These are phyloP conservation scores for Astreopora myriophthalma DNA, from an alignment of 64 coral and sea anemone species.

Conservation along the genomic window DNA sequence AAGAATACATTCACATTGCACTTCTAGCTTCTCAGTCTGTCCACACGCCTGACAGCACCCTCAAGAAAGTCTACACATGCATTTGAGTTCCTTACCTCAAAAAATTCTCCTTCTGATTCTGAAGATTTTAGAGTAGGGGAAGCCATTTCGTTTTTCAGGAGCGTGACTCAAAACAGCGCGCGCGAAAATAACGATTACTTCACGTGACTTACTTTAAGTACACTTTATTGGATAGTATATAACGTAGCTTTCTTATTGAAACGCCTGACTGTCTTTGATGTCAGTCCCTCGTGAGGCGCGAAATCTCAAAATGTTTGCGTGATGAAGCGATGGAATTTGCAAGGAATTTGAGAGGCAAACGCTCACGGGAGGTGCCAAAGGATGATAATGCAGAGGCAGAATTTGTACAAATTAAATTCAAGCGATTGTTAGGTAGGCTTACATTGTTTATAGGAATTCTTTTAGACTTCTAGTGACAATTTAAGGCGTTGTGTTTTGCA, in stretches of 20 bases:
- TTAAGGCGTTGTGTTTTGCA: no score
- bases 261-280: not conserved
- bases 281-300: not conserved
- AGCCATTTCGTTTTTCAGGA: not conserved
- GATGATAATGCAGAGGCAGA: not conserved
- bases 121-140: not conserved
- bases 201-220: not conserved
- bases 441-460: not conserved
- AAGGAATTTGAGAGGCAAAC: not conserved
- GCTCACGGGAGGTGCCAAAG: not conserved
- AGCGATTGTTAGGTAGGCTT: slow-evolving; percentile 22
- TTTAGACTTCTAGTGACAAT: no score
- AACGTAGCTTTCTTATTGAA: not conserved
- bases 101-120: not conserved
- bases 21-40: not conserved
- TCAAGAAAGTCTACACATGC: not conserved
- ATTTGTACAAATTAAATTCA: slow-evolving; percentile 13
- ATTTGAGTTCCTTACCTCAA: not conserved
- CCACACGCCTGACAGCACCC: no score
- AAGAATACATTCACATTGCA: no score
- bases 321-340: not conserved
- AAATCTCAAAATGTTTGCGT: not conserved
- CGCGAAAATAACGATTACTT: not conserved
- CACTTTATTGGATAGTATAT: not conserved
- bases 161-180: slow-evolving; percentile 20